Evolutionary conservation across 2,797 vertebrate species (phyloP).

Genomic region (Phoebastria nigripes): DNA sequence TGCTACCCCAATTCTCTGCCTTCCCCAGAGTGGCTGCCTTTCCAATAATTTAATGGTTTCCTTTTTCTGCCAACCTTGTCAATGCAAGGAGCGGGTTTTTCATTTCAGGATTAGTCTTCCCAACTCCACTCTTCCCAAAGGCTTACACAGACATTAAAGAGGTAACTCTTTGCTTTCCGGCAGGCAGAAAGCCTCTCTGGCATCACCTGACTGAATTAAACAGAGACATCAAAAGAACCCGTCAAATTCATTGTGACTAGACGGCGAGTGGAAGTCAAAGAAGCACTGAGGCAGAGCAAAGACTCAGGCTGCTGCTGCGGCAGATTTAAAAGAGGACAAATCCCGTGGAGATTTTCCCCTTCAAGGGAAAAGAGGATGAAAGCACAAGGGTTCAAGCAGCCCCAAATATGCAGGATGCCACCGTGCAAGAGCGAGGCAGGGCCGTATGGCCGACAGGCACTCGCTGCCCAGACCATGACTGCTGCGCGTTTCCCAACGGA

Average conservation of each 20-base stretch:
- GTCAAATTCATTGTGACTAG: conserved; percentile 1
- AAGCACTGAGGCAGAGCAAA: background rate
- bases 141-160: background rate
- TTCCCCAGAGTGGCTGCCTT: background rate
- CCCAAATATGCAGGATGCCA: rapidly evolving
- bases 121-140: conserved; percentile 3
- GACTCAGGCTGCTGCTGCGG: background rate
- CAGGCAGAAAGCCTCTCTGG: background rate
- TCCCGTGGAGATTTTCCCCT: background rate
- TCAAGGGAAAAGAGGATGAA: background rate
- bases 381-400: background rate
- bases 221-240: conserved; percentile 37
- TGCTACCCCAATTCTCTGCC: background rate
- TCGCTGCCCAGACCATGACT: rapidly evolving
- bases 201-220: conserved; percentile 22
- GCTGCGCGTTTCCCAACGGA: background rate
- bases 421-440: background rate
- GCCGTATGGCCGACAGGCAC: background rate
- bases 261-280: background rate
- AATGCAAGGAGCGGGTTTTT: background rate
- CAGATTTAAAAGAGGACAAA: background rate
- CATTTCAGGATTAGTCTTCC: conserved; percentile 5
- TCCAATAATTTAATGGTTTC: background rate
- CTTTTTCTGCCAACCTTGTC: conserved; percentile 18
- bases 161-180: background rate